Evolutionary conservation across 2,797 vertebrate genomes (phyloP), one percentile per base, ranked within the genome.

Genomic region (Sciurus carolinensis): DNA sequence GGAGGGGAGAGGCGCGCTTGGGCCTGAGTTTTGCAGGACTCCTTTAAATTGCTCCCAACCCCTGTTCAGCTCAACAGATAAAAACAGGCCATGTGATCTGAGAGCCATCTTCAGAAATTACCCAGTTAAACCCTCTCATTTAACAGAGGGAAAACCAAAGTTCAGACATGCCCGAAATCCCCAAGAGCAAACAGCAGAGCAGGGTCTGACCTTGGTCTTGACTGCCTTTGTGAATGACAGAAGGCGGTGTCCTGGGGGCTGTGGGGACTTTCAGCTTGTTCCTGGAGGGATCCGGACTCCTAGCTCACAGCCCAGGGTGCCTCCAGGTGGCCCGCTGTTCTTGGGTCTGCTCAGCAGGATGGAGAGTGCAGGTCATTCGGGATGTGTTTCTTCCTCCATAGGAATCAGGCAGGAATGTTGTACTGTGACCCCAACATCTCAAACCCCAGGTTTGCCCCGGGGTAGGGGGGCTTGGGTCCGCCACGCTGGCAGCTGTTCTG

Each of bases 341-440:
- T 93, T 3, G 1, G 28, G 87, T 22, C 77, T 26, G 33, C 91
- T 50, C 36, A 0, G 76, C 17, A 0, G 76, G 95, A 24, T 0
- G 4, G 89, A 52, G 50, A 39, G 62, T 8, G n/a, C 39, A 91
- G 73, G n/a, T 30, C 33, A 8, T 24, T 4, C 47, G 7, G 2
- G 0, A 20, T 14, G 62, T 82, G 57, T 86, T 73, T 86, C 71
- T 87, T 72, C 54, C 91, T 36, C 4, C 0, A 42, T 52, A 0
- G 86, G 93, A 76, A 33, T 42, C 96, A 36, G 14, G 28, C 20
- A n/a, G 59, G 93, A 91, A 95, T 97, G 96, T 90, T 71, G 18
- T 0, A 0, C 39, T 0, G 0, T 54, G 72, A 95, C 47, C 64
- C 91, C 28, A 66, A 42, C 33, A 6, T 76, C 33, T 39, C 28